Evolutionary conservation across 2,888 invertebrate genomes (phyloP).

Genomic region (Electrophaes corylata): DNA sequence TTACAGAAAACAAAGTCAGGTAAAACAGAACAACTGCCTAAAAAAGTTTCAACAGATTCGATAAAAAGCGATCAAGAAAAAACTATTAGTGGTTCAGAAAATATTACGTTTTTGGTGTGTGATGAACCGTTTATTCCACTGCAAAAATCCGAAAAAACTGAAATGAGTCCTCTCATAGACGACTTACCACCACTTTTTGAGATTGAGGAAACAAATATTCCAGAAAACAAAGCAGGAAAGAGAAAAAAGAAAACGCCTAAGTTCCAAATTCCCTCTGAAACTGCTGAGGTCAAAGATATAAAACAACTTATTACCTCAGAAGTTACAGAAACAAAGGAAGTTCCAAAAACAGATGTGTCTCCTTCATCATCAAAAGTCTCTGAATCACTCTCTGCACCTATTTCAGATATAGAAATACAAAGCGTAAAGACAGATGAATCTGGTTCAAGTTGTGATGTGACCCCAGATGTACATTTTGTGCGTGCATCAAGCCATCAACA

Average conservation of each 20-base stretch:
- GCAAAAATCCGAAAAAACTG: conserved; percentile 22
- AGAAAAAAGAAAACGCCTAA: conserved; percentile 55
- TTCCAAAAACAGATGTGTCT: conserved; percentile 15
- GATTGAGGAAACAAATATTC: conserved; percentile 37
- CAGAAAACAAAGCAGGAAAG: conserved; percentile 45
- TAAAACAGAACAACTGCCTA: background rate
- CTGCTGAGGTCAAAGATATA: conserved; percentile 17
- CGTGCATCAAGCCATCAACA: conserved; percentile 65
- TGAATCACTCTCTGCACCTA: conserved; percentile 22
- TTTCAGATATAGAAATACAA: conserved; percentile 48
- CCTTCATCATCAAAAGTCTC: conserved; percentile 20
- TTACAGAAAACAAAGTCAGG: background rate
- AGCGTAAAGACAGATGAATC: conserved; percentile 52
- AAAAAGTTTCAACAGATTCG: conserved; percentile 2
- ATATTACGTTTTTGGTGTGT: conserved; percentile 5
- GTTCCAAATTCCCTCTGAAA: conserved; percentile 22
- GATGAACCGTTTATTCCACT: conserved; percentile 10
- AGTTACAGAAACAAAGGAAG: conserved; percentile 8
- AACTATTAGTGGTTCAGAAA: conserved; percentile 10
- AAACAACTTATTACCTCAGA: conserved; percentile 13
- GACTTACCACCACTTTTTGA: conserved; percentile 23
- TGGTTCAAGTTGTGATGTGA: conserved; percentile 49
- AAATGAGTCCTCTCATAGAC: conserved; percentile 13
- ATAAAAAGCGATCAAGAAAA: background rate
- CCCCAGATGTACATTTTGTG: conserved; percentile 67